A percentile compares a stretch with the other conserved stretches of the same genome.
phyloP scores from a whole-genome alignment of 2,888 invertebrate genomes.

The Lepeophtheirus nordmannii region DNA sequence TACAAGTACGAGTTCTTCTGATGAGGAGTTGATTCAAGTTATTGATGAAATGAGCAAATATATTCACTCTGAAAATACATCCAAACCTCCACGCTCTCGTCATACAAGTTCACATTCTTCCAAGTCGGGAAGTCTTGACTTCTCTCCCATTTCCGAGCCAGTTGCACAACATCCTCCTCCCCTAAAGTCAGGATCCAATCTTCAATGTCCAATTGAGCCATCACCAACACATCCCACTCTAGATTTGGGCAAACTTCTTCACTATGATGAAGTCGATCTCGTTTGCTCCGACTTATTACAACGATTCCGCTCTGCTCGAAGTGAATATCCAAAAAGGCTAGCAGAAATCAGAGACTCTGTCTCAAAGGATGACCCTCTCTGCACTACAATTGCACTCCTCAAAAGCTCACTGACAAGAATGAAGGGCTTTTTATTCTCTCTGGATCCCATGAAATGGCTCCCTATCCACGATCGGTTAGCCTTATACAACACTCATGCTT shows the following conservation, averaged over 20 bases:
- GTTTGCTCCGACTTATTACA: slow-evolving; percentile 3
- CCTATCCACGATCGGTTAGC: not conserved
- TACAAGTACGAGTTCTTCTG: not conserved
- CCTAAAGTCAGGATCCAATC: not conserved
- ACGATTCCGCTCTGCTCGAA: slow-evolving; percentile 5
- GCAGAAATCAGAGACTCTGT: not conserved
- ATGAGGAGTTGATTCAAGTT: not conserved
- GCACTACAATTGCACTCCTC: slow-evolving; percentile 3
- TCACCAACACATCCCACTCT: not conserved
- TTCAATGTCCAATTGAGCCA: not conserved
- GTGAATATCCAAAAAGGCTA: not conserved
- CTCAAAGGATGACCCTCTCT: slow-evolving; percentile 11
- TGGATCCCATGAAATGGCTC: slow-evolving; percentile 14
- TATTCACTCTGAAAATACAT: not conserved
- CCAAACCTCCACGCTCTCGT: not conserved
- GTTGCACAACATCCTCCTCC: too few species aligned
- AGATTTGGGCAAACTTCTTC: not conserved
- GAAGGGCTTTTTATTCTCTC: not conserved
- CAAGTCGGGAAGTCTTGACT: not conserved
- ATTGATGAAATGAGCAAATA: slow-evolving; percentile 4
- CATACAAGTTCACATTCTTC: slow-evolving; percentile 1
- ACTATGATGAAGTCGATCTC: slow-evolving; percentile 7
- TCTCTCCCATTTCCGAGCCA: not conserved
- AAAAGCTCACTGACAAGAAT: slow-evolving; percentile 1
- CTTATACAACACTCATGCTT: slow-evolving; percentile 13